Conservation (phyloP, 2,113 vertebrate species). For the Zosterops borbonicus region DNA sequence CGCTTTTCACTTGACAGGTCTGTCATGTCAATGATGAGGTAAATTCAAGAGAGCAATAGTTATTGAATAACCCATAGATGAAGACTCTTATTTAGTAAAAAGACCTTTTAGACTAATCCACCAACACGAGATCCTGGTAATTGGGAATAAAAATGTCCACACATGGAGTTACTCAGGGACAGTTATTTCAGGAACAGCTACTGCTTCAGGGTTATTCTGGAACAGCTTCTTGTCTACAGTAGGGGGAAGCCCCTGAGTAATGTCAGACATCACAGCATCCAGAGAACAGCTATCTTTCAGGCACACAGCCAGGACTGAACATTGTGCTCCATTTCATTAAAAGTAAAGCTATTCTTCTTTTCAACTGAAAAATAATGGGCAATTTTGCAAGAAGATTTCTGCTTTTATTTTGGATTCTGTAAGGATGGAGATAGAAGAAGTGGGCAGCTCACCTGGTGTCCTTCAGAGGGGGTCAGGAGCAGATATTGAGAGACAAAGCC, state of each 20-base stretch:
- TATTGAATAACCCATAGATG: background rate
- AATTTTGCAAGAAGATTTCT: background rate
- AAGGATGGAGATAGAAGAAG: background rate
- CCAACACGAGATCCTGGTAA: background rate
- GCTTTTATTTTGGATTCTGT: background rate
- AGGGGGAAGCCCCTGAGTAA: background rate
- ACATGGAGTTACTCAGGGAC: background rate
- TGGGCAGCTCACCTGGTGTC: background rate
- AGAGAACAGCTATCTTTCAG: background rate
- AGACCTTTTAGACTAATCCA: background rate
- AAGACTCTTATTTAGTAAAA: background rate
- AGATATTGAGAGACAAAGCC: accelerated
- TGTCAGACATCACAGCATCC: background rate
- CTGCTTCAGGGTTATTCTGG: background rate
- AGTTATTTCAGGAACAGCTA: background rate
- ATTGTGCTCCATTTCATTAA: background rate
- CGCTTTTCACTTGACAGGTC: background rate
- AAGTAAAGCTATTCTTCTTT: background rate
- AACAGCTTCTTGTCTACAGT: background rate
- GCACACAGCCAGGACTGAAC: background rate
- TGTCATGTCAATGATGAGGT: background rate
- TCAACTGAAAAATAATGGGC: background rate
- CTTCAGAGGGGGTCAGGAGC: background rate
- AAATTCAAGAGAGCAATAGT: background rate
- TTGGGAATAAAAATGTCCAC: background rate